A percentile compares a stretch with the other conserved stretches of the same genome.
Conservation (phyloP, 2,113 vertebrate species). For the Python bivittatus region DNA sequence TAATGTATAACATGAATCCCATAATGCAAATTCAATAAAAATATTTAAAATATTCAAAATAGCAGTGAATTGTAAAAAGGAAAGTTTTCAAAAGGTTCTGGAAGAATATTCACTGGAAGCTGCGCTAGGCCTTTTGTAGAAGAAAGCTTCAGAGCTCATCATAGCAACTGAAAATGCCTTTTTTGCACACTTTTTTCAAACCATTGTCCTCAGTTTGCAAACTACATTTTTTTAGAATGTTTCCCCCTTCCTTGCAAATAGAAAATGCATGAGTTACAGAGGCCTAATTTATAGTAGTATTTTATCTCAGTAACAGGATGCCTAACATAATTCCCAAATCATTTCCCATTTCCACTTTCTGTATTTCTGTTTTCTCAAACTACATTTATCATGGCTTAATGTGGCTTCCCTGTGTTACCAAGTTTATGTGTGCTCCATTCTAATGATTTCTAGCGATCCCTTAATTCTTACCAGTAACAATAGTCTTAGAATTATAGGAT, state of each 20-base stretch:
- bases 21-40: not conserved
- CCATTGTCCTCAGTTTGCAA: not conserved
- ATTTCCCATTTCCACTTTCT: not conserved
- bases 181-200: not conserved
- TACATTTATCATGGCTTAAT: not conserved
- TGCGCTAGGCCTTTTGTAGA: not conserved
- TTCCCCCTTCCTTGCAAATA: not conserved
- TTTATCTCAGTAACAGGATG: not conserved
- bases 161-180: not conserved
- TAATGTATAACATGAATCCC: not conserved
- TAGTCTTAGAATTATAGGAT: not conserved
- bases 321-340: not conserved
- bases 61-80: not conserved
- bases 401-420: not conserved
- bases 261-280: not conserved
- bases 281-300: not conserved
- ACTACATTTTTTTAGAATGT: not conserved
- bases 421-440: not conserved
- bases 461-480: not conserved
- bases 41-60: not conserved
- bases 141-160: not conserved
- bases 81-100: not conserved
- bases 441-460: not conserved
- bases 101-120: not conserved
- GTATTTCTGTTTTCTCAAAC: not conserved